These are phyloP conservation scores for Agrypnia vestita DNA, from an alignment of 1,140 invertebrate genomes.

Conservation along the genomic window DNA sequence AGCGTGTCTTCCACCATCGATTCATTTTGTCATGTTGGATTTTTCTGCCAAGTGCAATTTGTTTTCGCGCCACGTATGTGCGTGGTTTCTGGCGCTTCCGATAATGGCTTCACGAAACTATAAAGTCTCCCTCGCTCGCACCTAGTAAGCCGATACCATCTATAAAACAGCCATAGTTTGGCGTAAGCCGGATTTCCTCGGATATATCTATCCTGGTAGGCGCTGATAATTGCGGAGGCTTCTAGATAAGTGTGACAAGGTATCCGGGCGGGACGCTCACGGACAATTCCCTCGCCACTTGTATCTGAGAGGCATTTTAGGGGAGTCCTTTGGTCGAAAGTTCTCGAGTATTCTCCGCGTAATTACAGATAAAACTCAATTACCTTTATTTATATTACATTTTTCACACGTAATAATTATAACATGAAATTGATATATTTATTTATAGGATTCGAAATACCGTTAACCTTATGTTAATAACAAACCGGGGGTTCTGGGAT, in stretches of 20 bases:
- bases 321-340: constrained; percentile 37
- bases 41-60: constrained; percentile 17
- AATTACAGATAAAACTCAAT: no score
- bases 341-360: no score
- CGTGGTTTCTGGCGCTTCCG: constrained; percentile 20
- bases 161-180: constrained; percentile 50
- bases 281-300: constrained; percentile 20
- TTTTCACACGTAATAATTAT: no score
- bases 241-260: constrained; percentile 59
- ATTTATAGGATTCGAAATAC: no score
- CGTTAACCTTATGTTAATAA: no score
- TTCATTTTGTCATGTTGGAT: neutral
- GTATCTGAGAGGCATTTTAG: constrained; percentile 23
- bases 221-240: constrained; percentile 56
- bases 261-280: constrained; percentile 43
- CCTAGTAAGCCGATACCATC: constrained; percentile 44
- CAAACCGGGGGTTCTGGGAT: no score
- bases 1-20: neutral
- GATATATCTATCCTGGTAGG: constrained; percentile 42
- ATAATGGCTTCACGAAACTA: constrained; percentile 41
- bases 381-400: no score
- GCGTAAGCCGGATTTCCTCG: constrained; percentile 50
- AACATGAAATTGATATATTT: no score
- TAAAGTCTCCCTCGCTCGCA: constrained; percentile 43
- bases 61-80: constrained; percentile 18